A percentile compares a stretch with the other conserved stretches of the same genome.
Evolutionary conservation across 2,888 invertebrate species (phyloP).

Genomic region (Melikaiella ostensackeni): DNA sequence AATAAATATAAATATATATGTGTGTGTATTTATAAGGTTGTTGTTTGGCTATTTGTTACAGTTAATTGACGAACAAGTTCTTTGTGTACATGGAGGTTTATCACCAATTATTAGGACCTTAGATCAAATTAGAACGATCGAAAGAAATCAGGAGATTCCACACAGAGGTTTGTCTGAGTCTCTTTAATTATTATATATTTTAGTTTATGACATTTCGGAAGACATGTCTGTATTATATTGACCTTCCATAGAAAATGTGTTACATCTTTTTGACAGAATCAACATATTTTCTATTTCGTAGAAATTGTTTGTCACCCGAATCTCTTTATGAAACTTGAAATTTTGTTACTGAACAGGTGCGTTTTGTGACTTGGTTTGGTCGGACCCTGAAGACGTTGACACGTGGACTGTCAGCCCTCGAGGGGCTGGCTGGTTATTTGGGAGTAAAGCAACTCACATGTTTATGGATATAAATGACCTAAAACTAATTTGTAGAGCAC

Average conservation of each 20-base stretch:
- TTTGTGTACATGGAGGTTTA: constrained; percentile 98
- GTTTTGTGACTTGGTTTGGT: constrained; percentile 99
- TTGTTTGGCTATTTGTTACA: constrained; percentile 74
- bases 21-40: too few species aligned
- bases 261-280: too few species aligned
- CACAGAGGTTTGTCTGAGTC: constrained; percentile 85
- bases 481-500: constrained; percentile 96
- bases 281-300: neutral
- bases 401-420: constrained; percentile 96
- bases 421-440: constrained; percentile 99
- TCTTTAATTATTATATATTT: constrained; percentile 21
- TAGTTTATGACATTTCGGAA: neutral
- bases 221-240: too few species aligned
- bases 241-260: too few species aligned
- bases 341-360: constrained; percentile 76
- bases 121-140: constrained; percentile 97
- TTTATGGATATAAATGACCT: constrained; percentile 97
- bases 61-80: constrained; percentile 97
- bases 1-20: too few species aligned
- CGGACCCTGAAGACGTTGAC: constrained; percentile 98
- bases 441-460: constrained; percentile 94
- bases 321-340: constrained; percentile 5
- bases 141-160: constrained; percentile 98
- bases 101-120: constrained; percentile 98
- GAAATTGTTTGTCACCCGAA: neutral